Evolutionary conservation across 2,888 invertebrate species (phyloP), one percentile per base, ranked within the genome.

Genomic region (Cerastis leucographa): DNA sequence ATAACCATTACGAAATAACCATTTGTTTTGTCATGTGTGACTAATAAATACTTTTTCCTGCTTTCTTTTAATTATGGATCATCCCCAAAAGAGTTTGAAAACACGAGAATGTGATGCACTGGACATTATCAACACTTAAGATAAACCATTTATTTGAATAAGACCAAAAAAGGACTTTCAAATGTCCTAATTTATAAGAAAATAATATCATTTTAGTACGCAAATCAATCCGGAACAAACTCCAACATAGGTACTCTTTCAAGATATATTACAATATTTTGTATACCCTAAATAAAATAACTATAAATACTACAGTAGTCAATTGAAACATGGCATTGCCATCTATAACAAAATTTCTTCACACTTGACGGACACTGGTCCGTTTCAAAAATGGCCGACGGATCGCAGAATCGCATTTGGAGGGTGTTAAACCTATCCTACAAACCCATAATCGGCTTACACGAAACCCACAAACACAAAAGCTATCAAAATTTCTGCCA

Each of bases 371-470:
- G n/a, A 42, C 64, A 17, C 59, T 59, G 59, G 22, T n/a, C 6
- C 22, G 22, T 40, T 62, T 7, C 40, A 40, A n/a, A n/a, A 62
- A 62, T 12, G 14, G 40, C 40, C 0, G 7, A 5, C 12, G 2
- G 19, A 8, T 22, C 22, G 6, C 14, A 64, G n/a, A 42, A 42
- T 64, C 42, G 14, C 14, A 42, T 7, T 7, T 1, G 9, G 29
- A 64, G 14, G 14, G 14, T 7, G 40, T 14, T 40, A 64, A 42
- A 64, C 17, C 17, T 64, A 64, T 42, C 42, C 8, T n/a, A 64
- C 25, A 62, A 17, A 19, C 51, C 5, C 12, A n/a, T 62, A 70
- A 76, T 70, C 70, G 61, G 35, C 44, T 62, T 77, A 44, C 61
- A n/a, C 25, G 8, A 40, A 76, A 44, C 35, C 70, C 25, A 11